Evolutionary conservation across 2,888 invertebrate species (phyloP), one percentile per base, ranked within the genome.

Genomic region (Uropetala carovei): DNA sequence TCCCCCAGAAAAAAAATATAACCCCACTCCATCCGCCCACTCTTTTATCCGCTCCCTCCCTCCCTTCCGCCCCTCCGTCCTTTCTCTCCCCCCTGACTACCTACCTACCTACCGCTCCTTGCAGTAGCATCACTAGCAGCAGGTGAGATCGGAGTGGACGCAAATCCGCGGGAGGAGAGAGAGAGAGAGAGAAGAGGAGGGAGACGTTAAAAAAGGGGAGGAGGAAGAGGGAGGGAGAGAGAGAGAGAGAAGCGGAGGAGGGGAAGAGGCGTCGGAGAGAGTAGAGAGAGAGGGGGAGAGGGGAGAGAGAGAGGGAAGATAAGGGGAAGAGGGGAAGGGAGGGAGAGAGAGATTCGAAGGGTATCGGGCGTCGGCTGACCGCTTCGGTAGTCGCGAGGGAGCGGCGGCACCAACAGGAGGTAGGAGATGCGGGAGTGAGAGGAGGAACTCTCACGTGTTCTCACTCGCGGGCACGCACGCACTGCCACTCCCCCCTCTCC

Each of bases 311-410:
- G 18, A 18, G 2, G 30, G 11, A n/a, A 22, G 14, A 27, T 58
- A 14, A 14, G 30, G 86, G 30, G 30, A 18, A 60, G 16, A 43
- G 59, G 64, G 58, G 85, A n/a, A 27, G 10, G 57, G 60, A 18
- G 18, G 58, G 27, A 16, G 10, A 1, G 75, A 16, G 30, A 82
- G 82, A 60, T 57, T 85, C 27, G 85, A 64, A 68, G 89, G 68
- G 60, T 68, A 89, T 89, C 89, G 89, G 89, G 89, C 89, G 89
- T 89, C 60, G 89, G 89, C 89, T 89, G 89, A 89, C 89, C 89
- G 89, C 43, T 68, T 89, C 89, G 64, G 89, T 89, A 89, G 89
- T 89, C 89, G 89, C 89, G 89, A 89, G 89, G 89, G 89, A 89
- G 89, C 89, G 89, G 89, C 89, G 89, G 64, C 64, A 64, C 60